These are phyloP conservation scores for Yponomeuta malinellus DNA, from an alignment of 2,888 invertebrate species.

Conservation along the genomic window DNA sequence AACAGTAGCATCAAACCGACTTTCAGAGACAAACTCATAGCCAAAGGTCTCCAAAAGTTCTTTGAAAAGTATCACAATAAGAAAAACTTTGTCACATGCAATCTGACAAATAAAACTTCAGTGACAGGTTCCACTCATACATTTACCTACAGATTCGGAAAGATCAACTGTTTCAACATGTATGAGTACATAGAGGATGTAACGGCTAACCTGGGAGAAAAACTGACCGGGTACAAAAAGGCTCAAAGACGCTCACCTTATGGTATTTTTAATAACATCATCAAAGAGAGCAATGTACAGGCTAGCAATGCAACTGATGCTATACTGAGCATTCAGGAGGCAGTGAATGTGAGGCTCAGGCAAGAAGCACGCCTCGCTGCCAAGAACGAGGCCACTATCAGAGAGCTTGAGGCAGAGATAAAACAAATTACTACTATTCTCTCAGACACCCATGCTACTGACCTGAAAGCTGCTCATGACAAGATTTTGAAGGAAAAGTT, in stretches of 20 bases:
- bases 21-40: slow-evolving; percentile 77
- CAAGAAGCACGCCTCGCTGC: slow-evolving; percentile 61
- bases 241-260: slow-evolving; percentile 46
- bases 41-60: slow-evolving; percentile 76
- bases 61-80: slow-evolving; percentile 71
- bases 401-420: slow-evolving; percentile 64
- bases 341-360: slow-evolving; percentile 53
- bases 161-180: slow-evolving; percentile 70
- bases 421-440: slow-evolving; percentile 62
- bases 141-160: slow-evolving; percentile 78
- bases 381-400: slow-evolving; percentile 54
- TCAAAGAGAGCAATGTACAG: slow-evolving; percentile 57
- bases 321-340: slow-evolving; percentile 60
- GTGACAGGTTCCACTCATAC: slow-evolving; percentile 75
- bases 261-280: slow-evolving; percentile 60
- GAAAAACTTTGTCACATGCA: slow-evolving; percentile 78
- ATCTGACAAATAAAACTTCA: slow-evolving; percentile 72
- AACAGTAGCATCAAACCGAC: slow-evolving; percentile 73
- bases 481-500: slow-evolving; percentile 46
- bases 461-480: slow-evolving; percentile 45
- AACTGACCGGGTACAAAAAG: slow-evolving; percentile 64
- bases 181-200: slow-evolving; percentile 72
- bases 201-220: slow-evolving; percentile 73
- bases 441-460: slow-evolving; percentile 53
- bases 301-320: slow-evolving; percentile 56